These are phyloP conservation scores for Sturmia bella DNA, from an alignment of 2,888 invertebrate species.

Conservation along the genomic window DNA sequence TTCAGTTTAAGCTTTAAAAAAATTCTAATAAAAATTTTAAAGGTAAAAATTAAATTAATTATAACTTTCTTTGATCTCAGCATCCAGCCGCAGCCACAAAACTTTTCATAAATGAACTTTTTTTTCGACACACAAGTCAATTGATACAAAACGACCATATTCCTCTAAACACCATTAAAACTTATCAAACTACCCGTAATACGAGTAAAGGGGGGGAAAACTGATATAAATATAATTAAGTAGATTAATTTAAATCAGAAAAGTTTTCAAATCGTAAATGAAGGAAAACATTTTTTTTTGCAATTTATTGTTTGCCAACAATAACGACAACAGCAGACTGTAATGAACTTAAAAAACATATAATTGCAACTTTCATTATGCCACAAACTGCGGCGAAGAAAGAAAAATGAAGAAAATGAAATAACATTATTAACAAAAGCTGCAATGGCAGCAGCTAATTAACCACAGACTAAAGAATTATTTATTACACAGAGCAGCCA, in stretches of 20 bases:
- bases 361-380: slow-evolving; percentile 41
- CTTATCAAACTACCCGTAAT: neutral
- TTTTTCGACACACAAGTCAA: no score
- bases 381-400: slow-evolving; percentile 2
- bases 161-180: neutral
- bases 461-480: slow-evolving; percentile 58
- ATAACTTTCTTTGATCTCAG: no score
- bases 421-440: neutral
- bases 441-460: slow-evolving; percentile 48
- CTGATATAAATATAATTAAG: neutral
- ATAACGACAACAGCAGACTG: slow-evolving; percentile 35
- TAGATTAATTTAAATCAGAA: slow-evolving; percentile 50
- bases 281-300: slow-evolving; percentile 22
- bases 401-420: slow-evolving; percentile 2
- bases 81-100: no score
- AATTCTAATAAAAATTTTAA: no score
- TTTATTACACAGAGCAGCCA: slow-evolving; percentile 38
- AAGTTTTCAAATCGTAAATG: slow-evolving; percentile 25
- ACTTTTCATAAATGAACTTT: no score
- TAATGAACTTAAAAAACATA: slow-evolving; percentile 20
- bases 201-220: neutral
- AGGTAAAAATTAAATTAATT: no score
- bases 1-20: no score
- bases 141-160: neutral
- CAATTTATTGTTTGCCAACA: slow-evolving; percentile 48